Evolutionary conservation across 2,797 vertebrate species (phyloP).

Genomic region (Babyrousa celebensis): DNA sequence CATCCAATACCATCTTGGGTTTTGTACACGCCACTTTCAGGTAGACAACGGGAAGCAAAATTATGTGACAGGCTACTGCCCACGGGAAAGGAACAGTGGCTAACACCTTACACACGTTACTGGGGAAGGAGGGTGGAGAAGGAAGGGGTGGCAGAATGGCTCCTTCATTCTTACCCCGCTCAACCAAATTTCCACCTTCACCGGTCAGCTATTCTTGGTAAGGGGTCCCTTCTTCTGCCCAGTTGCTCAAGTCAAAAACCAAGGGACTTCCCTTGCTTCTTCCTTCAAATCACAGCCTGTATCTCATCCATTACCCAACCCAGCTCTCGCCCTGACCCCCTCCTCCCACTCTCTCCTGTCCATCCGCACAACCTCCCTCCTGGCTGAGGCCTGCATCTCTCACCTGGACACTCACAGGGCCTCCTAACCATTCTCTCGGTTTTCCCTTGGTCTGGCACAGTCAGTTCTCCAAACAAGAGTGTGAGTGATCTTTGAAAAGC

Average conservation of each 20-base stretch:
- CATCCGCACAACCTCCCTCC: background rate
- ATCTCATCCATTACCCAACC: background rate
- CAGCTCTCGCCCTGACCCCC: background rate
- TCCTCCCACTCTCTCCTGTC: no score
- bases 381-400: background rate
- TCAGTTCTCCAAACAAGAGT: background rate
- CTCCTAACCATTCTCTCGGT: background rate
- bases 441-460: background rate
- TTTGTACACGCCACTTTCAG: background rate
- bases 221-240: background rate
- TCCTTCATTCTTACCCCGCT: no score
- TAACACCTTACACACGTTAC: background rate
- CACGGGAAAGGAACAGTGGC: background rate
- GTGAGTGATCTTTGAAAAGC: background rate
- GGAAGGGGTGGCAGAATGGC: background rate
- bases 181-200: background rate
- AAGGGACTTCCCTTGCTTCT: background rate
- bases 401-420: background rate
- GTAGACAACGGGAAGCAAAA: background rate
- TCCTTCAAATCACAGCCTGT: background rate
- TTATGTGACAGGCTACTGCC: fast-evolving
- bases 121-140: background rate
- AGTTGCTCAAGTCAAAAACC: background rate
- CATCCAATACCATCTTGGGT: no score
- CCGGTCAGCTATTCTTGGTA: background rate